Evolutionary conservation across 2,797 vertebrate genomes (phyloP), one percentile per base, ranked within the genome.

Genomic region (Hapalemur alaotrensis): DNA sequence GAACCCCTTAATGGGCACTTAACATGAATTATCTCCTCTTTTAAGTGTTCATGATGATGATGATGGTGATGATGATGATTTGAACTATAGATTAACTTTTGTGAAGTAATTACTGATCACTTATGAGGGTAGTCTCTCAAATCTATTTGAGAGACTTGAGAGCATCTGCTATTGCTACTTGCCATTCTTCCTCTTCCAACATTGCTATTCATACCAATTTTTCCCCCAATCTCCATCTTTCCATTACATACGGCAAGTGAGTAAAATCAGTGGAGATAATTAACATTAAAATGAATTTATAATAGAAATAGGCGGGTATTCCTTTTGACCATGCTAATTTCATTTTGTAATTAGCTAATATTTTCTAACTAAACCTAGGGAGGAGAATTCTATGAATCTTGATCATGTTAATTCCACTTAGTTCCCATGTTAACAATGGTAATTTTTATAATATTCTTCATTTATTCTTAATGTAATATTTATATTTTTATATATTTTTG

Each of bases 251-350:
- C 6, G 69, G 7, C 22, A 59, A 88, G 14, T 25, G 6, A 30
- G 23, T 23, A 89, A 96, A 96, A 61, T 67, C 35, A 89, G 4
- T 89, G 32, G 14, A 54, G 38, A 61, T 46, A 84, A 94, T 80
- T 92, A 87, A 72, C 20, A 85, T 65, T 65, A 91, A 89, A 96
- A 82, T 93, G 92, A 73, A 80, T 65, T 82, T 95, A 57, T 57
- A 57, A 25, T 11, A 75, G 9, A 38, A 85, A 65, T 63, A 65
- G 0, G 1, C 82, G 7, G 1, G 0, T 78, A 23, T 92, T 94
- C 13, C 22, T 95, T 95, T 91, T 13, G 84, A 35, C 1, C 17
- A n/a, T 81, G 1, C 17, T 83, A 75, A 82, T 89, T 85, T 73
- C 32, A 75, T 57, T 32, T 75, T 88, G 17, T 80, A 83, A 95